A percentile compares a stretch with the other conserved stretches of the same genome.
Evolutionary conservation across 2,888 invertebrate genomes (phyloP).

Genomic region (Alloplasta piceator): DNA sequence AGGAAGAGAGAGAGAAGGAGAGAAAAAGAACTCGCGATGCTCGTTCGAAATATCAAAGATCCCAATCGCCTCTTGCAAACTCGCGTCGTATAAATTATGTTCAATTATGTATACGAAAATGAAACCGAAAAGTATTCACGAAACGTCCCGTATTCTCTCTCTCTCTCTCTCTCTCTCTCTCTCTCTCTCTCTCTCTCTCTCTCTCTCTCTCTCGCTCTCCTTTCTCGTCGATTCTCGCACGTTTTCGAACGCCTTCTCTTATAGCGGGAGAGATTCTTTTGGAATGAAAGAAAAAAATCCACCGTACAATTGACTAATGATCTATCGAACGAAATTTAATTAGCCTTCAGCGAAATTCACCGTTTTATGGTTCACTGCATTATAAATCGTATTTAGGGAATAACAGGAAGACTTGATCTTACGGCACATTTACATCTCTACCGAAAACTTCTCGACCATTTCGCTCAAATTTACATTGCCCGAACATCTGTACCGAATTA

Average conservation of each 20-base stretch:
- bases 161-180: slow-evolving; percentile 33
- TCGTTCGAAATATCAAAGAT: slow-evolving; percentile 67
- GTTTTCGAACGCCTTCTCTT: slow-evolving; percentile 20
- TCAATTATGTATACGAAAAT: slow-evolving; percentile 66
- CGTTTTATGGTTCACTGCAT: no score
- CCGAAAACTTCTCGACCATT: no score
- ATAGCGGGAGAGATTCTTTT: not conserved
- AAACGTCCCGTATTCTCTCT: slow-evolving; percentile 28
- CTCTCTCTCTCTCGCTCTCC: not conserved
- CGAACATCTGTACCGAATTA: no score
- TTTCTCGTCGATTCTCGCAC: slow-evolving; percentile 22
- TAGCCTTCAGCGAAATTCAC: slow-evolving; percentile 43
- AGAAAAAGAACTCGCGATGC: slow-evolving; percentile 58
- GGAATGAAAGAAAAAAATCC: slow-evolving; percentile 13
- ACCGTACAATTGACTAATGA: slow-evolving; percentile 56
- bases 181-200: not conserved
- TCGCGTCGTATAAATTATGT: slow-evolving; percentile 66
- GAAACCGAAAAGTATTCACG: slow-evolving; percentile 51
- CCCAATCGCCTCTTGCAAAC: slow-evolving; percentile 57
- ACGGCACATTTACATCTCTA: not conserved
- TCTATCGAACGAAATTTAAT: slow-evolving; percentile 59
- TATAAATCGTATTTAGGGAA: no score
- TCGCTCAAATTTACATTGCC: no score
- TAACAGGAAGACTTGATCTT: not conserved
- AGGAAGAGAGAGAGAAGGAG: slow-evolving; percentile 12